phyloP scores from a whole-genome alignment of 2,113 vertebrate genomes.

The Chauna torquata region DNA sequence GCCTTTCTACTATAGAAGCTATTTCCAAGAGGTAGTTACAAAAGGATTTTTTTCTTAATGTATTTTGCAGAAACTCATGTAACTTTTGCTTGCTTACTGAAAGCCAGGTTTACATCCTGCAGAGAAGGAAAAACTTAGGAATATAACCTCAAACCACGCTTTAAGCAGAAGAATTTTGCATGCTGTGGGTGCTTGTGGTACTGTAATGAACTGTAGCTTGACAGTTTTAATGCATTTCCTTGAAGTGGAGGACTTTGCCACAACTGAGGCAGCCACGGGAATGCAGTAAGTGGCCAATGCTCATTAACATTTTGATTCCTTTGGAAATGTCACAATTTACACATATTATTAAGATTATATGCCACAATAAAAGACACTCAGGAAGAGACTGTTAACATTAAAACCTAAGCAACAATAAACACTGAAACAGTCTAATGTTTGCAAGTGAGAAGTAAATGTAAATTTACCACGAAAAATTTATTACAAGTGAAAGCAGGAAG shows the following conservation, averaged over 20 bases:
- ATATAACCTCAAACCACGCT: neutral
- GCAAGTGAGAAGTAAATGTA: neutral
- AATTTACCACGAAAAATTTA: neutral
- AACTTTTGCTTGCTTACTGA: neutral
- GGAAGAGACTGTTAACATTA: neutral
- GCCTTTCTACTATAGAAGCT: neutral
- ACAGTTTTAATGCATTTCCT: neutral
- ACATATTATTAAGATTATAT: neutral
- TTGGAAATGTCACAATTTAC: neutral
- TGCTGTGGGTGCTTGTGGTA: neutral
- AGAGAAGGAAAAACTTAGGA: neutral
- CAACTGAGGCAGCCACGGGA: neutral
- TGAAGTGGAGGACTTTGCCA: neutral
- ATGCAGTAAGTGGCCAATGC: neutral
- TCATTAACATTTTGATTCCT: neutral
- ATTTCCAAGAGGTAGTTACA: neutral
- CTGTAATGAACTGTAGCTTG: neutral
- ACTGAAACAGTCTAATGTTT: neutral
- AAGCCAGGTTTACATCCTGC: neutral
- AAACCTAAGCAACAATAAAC: neutral
- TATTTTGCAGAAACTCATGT: neutral
- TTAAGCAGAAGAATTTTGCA: neutral
- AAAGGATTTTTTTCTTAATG: neutral
- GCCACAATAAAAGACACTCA: neutral
- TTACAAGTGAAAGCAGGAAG: neutral